Conservation (phyloP, 1,140 invertebrate genomes). For the Luehdorfia chinensis region DNA sequence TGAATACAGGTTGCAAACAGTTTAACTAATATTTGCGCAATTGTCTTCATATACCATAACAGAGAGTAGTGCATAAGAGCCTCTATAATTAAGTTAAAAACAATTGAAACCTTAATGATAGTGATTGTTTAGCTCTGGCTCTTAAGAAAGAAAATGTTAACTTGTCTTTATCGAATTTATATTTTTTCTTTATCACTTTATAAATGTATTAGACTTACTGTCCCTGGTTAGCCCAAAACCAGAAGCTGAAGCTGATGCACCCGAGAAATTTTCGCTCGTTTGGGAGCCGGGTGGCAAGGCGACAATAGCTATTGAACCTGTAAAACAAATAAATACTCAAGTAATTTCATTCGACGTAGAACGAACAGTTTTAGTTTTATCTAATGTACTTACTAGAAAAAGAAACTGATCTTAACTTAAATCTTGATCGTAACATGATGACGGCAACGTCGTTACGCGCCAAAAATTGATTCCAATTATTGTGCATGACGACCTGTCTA, state of each 20-base stretch:
- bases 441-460: conserved; percentile 37
- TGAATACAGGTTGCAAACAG: too few species aligned
- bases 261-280: conserved; percentile 29
- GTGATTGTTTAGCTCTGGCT: too few species aligned
- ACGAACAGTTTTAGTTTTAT: not conserved
- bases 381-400: conserved; percentile 38
- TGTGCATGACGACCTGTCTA: conserved; percentile 31
- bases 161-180: too few species aligned
- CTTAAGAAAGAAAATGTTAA: too few species aligned
- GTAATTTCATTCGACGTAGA: not conserved
- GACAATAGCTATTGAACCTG: conserved; percentile 28
- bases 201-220: too few species aligned
- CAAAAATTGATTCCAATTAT: conserved; percentile 12
- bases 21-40: too few species aligned
- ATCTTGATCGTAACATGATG: conserved; percentile 41
- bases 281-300: conserved; percentile 31
- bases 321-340: not conserved
- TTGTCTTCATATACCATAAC: too few species aligned
- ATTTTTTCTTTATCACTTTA: too few species aligned
- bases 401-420: conserved; percentile 23
- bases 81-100: too few species aligned
- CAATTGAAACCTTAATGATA: too few species aligned
- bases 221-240: conserved; percentile 37
- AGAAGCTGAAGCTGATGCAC: conserved; percentile 27
- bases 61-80: too few species aligned